Evolutionary conservation across 2,797 vertebrate species (phyloP), one percentile per base, ranked within the genome.

Genomic region (Siniperca scherzeri): DNA sequence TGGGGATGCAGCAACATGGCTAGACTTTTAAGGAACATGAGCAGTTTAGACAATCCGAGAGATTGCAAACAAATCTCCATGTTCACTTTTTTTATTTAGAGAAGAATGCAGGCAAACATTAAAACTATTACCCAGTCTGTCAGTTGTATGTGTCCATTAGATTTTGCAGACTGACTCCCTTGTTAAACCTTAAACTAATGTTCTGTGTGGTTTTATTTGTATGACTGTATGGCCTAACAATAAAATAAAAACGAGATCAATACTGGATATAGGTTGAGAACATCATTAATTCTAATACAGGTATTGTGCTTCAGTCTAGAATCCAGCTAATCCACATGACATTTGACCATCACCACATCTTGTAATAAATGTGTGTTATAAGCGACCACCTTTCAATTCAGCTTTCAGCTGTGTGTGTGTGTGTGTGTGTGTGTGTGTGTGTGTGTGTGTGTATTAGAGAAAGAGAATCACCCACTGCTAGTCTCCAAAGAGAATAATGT

Each of bases 401-500:
- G 64, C 27, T 46, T 56, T 56, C 7, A 60, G 52, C 50, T 2
- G 10, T 69, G 69, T 57, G 7, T 59, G 55, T 62, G 25, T 62
- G 64, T 59, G 30, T 50, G 55, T 53, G 52, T 68, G 36, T 33
- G 55, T 50, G 46, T 67, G 66, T 68, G 71, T 69, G 59, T 59
- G 81, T 21, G 40, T 48, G 46, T 72, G 77, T 71, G 36, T 67
- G 46, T 14, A 33, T 75, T 42, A 25, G 30, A 53, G 61, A 77
- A 46, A 61, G 65, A 74, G 62, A 83, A 85, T 83, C 75, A 82
- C 78, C 66, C 72, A 56, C 78, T 88, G 80, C 74, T 66, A 83
- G 59, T 91, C 88, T 83, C 90, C 25, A 57, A 83, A 87, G 91
- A 84, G 85, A 88, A 84, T 65, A 85, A 69, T 55, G 74, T 74